Percentiles rank a stretch among this genome's conserved stretches.
These are phyloP conservation scores for Lathronympha strigana DNA, from an alignment of 2,888 invertebrate species.

Conservation along the genomic window DNA sequence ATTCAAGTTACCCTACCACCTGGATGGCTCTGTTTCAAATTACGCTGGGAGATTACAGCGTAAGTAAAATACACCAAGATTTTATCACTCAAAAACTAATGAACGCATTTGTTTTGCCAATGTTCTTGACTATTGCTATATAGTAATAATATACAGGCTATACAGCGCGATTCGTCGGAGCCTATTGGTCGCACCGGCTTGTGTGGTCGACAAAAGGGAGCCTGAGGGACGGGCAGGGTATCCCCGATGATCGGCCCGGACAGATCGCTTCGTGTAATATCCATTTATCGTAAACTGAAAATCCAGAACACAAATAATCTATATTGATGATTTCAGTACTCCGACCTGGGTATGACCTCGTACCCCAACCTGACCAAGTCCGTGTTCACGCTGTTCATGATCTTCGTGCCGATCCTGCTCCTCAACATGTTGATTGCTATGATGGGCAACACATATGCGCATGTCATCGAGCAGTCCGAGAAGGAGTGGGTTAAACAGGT, in stretches of 20 bases:
- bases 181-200: too few relatives aligned
- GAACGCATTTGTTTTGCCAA: too few relatives aligned
- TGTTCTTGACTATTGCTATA: too few relatives aligned
- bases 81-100: too few relatives aligned
- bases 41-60: conserved; percentile 98
- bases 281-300: too few relatives aligned
- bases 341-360: conserved; percentile 94
- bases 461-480: conserved; percentile 98
- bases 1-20: conserved; percentile 93
- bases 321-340: conserved; percentile 87
- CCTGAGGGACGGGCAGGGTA: too few relatives aligned
- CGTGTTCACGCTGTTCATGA: conserved; percentile 99
- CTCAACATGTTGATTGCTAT: conserved; percentile 99
- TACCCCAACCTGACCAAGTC: conserved; percentile 97
- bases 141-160: too few relatives aligned
- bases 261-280: too few relatives aligned
- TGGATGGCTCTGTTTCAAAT: conserved; percentile 99
- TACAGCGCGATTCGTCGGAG: too few relatives aligned
- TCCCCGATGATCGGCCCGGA: too few relatives aligned
- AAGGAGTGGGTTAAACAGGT: conserved; percentile 99
- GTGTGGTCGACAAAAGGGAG: too few relatives aligned
- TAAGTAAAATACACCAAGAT: conserved; percentile 78
- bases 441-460: conserved; percentile 99
- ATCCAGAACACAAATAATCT: too few relatives aligned
- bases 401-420: conserved; percentile 97